Evolutionary conservation across 2,113 vertebrate genomes (phyloP).

Genomic region (Chaetodon auriga): DNA sequence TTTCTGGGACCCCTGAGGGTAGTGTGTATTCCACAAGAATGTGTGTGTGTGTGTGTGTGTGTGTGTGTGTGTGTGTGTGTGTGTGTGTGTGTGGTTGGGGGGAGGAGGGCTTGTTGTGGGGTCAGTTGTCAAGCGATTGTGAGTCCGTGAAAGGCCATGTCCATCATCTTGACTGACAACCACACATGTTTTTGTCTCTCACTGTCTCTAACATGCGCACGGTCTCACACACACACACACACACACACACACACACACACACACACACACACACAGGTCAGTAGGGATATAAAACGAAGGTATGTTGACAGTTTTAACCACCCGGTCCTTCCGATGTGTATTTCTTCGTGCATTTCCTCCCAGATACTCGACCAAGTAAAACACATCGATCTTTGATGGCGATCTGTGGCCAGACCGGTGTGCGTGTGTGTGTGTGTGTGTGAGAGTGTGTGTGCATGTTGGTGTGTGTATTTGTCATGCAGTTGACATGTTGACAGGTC

Average conservation of each 20-base stretch:
- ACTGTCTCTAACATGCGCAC: constrained; percentile 17
- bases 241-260: constrained; percentile 28
- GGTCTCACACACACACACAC: not conserved
- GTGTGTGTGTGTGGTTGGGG: constrained; percentile 4
- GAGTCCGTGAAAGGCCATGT: constrained; percentile 82
- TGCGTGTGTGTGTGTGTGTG: not conserved
- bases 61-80: constrained; percentile 52
- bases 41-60: constrained; percentile 29
- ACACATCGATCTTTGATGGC: constrained; percentile 39
- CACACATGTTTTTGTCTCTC: constrained; percentile 48
- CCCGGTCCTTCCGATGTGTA: not conserved
- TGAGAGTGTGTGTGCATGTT: constrained; percentile 17
- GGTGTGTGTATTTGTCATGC: constrained; percentile 63
- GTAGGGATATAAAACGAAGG: constrained; percentile 63
- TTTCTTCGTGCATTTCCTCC: constrained; percentile 6
- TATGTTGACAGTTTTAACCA: constrained; percentile 38
- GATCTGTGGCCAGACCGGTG: constrained; percentile 42
- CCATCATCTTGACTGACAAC: constrained; percentile 80
- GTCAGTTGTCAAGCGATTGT: constrained; percentile 81
- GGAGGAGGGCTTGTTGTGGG: constrained; percentile 44
- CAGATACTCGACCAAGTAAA: constrained; percentile 16
- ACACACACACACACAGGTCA: constrained; percentile 36
- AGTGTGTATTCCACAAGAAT: constrained; percentile 50
- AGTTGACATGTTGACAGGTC: constrained; percentile 83
- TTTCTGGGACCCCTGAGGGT: constrained; percentile 64